Percentiles rank a stretch among this genome's conserved stretches.
Conservation (phyloP, 2,797 vertebrate genomes). For the Momotus momota region DNA sequence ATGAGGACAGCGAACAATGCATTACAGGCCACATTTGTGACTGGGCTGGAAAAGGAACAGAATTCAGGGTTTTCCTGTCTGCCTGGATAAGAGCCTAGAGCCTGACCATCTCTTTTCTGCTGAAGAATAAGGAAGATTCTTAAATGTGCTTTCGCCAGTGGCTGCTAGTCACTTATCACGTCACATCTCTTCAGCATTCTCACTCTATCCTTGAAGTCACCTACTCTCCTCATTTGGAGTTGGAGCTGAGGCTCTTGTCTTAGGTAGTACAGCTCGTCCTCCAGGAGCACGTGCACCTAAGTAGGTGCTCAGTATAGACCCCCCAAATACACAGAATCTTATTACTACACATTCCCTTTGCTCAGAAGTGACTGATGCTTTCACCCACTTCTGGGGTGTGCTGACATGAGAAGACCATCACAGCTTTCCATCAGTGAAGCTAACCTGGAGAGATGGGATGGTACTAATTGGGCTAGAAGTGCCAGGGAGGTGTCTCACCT, state of each 20-base stretch:
- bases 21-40: not conserved
- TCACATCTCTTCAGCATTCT: not conserved
- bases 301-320: not conserved
- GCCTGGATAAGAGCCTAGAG: not conserved
- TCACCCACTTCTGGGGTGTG: not conserved
- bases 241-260: not conserved
- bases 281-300: not conserved
- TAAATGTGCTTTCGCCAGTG: rapidly evolving
- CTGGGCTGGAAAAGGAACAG: not conserved
- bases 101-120: not conserved
- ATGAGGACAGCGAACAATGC: not conserved
- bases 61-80: not conserved
- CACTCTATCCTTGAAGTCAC: not conserved
- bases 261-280: not conserved
- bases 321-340: not conserved
- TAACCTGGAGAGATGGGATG: not conserved
- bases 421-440: not conserved
- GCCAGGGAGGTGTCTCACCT: not conserved
- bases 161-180: not conserved
- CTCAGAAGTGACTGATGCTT: not conserved
- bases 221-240: not conserved
- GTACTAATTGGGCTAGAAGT: not conserved
- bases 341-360: not conserved
- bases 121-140: not conserved
- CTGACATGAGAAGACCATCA: not conserved